Base-by-base conservation (phyloP, 2,797 vertebrate species). In the Steatocranus sp. region DNA sequence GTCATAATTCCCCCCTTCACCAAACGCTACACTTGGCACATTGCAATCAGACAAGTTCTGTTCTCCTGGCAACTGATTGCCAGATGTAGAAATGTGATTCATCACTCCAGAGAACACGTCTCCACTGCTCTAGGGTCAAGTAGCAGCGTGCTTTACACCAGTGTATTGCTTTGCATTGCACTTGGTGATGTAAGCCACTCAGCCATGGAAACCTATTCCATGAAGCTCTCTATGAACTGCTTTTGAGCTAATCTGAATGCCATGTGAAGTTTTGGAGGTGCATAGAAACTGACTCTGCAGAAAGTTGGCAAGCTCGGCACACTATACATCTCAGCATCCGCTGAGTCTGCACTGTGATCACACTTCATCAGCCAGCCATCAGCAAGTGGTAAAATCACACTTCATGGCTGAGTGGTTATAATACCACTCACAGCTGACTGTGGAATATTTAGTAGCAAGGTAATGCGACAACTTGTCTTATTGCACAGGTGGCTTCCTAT, bases 361-460 rank as follows among this genome's bases (percentile, higher is more conserved):
- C 18, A 36, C 56, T 61, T 61, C 56, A 36, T 61, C 32, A 61
- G 7, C 32, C 56, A 61, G n/a, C n/a, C n/a, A n/a, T n/a, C n/a
- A n/a, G n/a, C n/a, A 20, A 61, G 18, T 61, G 56, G 11, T 32
- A 32, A 58, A 58, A 18, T 58, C 54, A 11, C 18, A 61, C 56
- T 61, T 61, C 56, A 61, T 61, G 6, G 56, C 18, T 61, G 32
- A 12, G 32, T 61, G 11, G 11, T n/a, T 61, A 61, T 20, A 61
- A 36, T 61, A 8, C 32, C 56, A 61, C 11, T 36, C 32, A 61
- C 11, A 36, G 11, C 56, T 61, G 56, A 61, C 0, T 36, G 56
- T n/a, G 32, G 56, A 61, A 61, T 61, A 61, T 61, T 61, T 61
- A 61, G 32, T 36, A 61, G 18, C 56, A n/a, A 61, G 18, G 32